phyloP scores from a whole-genome alignment of 64 coral and sea anemone genomes.

The Dendronephthya gigantea region DNA sequence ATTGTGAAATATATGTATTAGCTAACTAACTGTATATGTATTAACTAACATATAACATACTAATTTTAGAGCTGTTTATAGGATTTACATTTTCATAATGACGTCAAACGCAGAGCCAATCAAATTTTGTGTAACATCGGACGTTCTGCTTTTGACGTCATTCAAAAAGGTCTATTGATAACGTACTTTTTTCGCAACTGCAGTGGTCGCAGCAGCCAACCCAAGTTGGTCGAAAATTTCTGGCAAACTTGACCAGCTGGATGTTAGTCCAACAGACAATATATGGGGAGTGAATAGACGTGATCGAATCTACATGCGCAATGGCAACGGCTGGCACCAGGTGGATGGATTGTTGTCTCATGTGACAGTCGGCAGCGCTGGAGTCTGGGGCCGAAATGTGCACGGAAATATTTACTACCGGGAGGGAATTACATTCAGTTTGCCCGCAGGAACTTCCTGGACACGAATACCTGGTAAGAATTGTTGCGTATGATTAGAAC shows the following conservation, averaged over 20 bases:
- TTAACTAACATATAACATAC: too few species aligned
- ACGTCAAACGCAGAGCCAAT: too few species aligned
- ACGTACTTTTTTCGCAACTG: too few species aligned
- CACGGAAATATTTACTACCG: neutral
- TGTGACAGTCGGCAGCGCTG: neutral
- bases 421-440: neutral
- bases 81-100: too few species aligned
- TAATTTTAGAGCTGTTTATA: too few species aligned
- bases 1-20: too few species aligned
- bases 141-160: too few species aligned
- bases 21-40: too few species aligned
- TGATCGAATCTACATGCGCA: neutral
- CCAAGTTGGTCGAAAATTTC: constrained; percentile 8
- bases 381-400: neutral
- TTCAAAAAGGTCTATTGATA: too few species aligned
- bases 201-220: neutral
- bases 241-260: neutral
- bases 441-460: neutral
- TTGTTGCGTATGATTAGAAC: neutral
- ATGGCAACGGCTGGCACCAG: neutral
- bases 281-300: neutral
- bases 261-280: neutral
- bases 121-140: too few species aligned
- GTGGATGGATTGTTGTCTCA: neutral
- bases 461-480: neutral